These are phyloP conservation scores for Macquaria ambigua DNA, from an alignment of 2,113 vertebrate genomes.

Conservation along the genomic window DNA sequence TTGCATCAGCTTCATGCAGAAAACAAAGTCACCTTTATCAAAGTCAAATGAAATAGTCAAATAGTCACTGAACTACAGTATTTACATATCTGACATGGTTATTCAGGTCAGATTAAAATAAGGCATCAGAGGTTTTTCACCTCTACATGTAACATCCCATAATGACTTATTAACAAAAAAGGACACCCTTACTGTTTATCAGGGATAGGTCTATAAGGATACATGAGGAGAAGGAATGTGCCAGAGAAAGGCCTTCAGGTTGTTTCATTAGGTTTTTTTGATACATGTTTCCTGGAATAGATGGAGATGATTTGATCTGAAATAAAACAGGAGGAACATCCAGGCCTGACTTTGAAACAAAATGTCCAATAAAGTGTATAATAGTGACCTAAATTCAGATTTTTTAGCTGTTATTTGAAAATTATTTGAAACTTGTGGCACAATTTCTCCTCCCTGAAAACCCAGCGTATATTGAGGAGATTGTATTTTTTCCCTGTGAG, in stretches of 20 bases:
- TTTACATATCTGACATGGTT: slow-evolving; percentile 51
- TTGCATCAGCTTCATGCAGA: slow-evolving; percentile 28
- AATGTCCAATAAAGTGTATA: not conserved
- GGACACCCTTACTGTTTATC: not conserved
- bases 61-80: slow-evolving; percentile 21
- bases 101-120: slow-evolving; percentile 1
- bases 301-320: not conserved
- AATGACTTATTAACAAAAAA: slow-evolving; percentile 4
- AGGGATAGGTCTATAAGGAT: not conserved
- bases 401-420: not conserved
- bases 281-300: slow-evolving; percentile 6
- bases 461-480: not conserved
- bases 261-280: not conserved
- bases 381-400: not conserved
- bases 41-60: slow-evolving; percentile 32
- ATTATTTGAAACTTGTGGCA: not conserved
- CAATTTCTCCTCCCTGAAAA: not conserved
- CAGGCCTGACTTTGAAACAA: slow-evolving; percentile 15
- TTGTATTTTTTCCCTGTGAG: not conserved
- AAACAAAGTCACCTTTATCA: slow-evolving; percentile 1
- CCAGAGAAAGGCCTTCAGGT: slow-evolving; percentile 16
- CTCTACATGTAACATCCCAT: not conserved
- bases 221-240: slow-evolving; percentile 32
- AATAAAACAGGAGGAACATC: not conserved
- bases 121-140: not conserved